Base-by-base conservation (phyloP, 1,140 invertebrate species). In the Palaemon carinicauda region DNA sequence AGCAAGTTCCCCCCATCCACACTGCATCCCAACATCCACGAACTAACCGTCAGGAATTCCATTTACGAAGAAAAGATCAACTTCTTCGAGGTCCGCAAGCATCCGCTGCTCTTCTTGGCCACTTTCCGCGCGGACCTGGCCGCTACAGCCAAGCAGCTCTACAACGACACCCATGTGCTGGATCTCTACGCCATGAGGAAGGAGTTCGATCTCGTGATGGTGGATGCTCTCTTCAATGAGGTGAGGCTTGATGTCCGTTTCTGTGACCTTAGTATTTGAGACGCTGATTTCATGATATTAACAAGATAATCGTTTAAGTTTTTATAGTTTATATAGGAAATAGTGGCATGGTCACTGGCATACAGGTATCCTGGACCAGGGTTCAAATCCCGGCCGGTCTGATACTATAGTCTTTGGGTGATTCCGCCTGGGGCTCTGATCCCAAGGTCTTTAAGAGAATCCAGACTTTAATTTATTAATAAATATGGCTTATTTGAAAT, bases 131-230 rank as follows among this genome's bases (percentile, higher is more conserved):
- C 19, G 17, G 19, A n/a, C 1, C 33, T 78, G 31, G 33, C 75
- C 19, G 4, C 50, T 5, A 15, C 52, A 9, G 75, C 75, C 14
- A 52, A 29, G 33, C 17, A 51, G 0, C 19, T 78, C 1, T 78
- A 78, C 24, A 52, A 78, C 15, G 50, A 51, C 17, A 33, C 75
- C 17, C 12, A 33, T 2, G 75, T 78, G 12, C 52, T 51, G 75
- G 7, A 78, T 19, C 31, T 78, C 17, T 78, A 78, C 52, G 75
- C 50, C 50, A 78, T 51, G 51, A 78, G 75, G 50, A 78, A 78
- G 24, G 75, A 78, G 33, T 78, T 78, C 52, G 75, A 78, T 27
- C 52, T 78, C 17, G 52, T 78, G 14, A 21, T 78, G 17, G 24
- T 53, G 5, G 52, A 78, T 24, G 33, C 50, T 3, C 19, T 78